Conservation (phyloP, 2,113 vertebrate genomes). For the Oceanodroma tethys region DNA sequence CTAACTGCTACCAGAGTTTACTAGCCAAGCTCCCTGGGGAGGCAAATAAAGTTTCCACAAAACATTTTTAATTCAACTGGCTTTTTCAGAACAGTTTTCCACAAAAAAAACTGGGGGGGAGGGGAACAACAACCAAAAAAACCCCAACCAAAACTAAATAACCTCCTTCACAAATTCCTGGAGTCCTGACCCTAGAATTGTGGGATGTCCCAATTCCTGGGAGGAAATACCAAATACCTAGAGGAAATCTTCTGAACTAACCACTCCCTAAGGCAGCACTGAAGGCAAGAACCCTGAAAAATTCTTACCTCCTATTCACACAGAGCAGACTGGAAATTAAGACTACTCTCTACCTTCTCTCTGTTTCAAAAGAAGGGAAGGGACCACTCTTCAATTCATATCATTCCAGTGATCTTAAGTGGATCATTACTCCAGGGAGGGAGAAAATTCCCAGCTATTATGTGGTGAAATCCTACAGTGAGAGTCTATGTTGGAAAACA, state of each 20-base stretch:
- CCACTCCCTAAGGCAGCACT: background rate
- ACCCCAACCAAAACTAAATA: background rate
- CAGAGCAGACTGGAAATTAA: background rate
- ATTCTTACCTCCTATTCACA: background rate
- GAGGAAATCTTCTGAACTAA: background rate
- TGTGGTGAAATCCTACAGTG: background rate
- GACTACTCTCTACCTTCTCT: background rate
- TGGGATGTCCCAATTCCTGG: background rate
- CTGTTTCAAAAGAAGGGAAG: background rate
- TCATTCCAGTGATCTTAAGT: background rate
- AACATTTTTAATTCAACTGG: background rate
- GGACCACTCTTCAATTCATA: background rate
- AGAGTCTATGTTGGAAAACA: background rate
- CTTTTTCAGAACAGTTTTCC: background rate
- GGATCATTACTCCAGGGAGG: background rate
- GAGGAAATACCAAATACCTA: background rate
- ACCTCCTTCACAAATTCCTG: background rate
- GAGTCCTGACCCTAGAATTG: background rate
- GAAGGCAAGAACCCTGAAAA: background rate
- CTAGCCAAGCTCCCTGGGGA: background rate
- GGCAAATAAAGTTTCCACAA: background rate
- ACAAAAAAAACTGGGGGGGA: background rate
- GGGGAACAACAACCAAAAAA: background rate
- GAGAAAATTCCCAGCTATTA: background rate
- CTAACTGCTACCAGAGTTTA: background rate